These are phyloP conservation scores for Meriones psammophilus DNA, from an alignment of 2,797 vertebrate genomes.

Conservation along the genomic window DNA sequence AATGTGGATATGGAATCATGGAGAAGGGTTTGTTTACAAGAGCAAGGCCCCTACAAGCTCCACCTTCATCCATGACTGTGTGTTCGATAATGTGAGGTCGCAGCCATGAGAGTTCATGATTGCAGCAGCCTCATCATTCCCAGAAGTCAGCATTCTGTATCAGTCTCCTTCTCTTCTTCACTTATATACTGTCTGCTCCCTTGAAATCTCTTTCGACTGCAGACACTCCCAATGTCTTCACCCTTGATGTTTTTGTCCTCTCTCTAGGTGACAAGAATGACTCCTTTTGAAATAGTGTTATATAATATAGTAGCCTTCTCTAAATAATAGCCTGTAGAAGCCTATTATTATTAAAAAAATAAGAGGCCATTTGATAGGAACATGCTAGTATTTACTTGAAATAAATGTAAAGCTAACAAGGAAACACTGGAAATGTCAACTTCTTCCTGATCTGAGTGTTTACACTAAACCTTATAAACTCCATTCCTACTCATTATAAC, in stretches of 20 bases:
- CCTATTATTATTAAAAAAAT: not conserved
- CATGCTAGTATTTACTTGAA: not conserved
- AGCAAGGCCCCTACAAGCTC: not conserved
- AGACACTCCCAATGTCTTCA: not conserved
- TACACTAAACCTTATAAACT: not conserved
- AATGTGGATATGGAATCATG: not conserved
- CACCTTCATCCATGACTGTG: too few relatives aligned
- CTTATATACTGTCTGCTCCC: not conserved
- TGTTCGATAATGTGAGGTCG: not conserved
- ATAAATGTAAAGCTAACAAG: not conserved
- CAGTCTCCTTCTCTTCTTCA: not conserved
- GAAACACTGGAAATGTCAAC: not conserved
- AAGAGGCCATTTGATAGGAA: conserved; percentile 28
- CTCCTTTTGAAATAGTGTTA: not conserved
- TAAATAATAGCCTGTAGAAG: not conserved
- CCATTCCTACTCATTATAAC: conserved; percentile 6
- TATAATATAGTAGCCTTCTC: not conserved
- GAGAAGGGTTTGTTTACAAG: not conserved
- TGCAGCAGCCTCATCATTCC: not conserved
- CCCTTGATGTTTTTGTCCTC: not conserved
- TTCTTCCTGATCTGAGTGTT: conserved; percentile 14
- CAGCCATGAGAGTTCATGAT: not conserved
- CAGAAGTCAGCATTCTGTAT: not conserved
- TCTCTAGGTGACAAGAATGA: not conserved
- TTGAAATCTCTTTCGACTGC: not conserved